Evolutionary conservation across 2,113 vertebrate genomes (phyloP).

Genomic region (Neoarius graeffei): DNA sequence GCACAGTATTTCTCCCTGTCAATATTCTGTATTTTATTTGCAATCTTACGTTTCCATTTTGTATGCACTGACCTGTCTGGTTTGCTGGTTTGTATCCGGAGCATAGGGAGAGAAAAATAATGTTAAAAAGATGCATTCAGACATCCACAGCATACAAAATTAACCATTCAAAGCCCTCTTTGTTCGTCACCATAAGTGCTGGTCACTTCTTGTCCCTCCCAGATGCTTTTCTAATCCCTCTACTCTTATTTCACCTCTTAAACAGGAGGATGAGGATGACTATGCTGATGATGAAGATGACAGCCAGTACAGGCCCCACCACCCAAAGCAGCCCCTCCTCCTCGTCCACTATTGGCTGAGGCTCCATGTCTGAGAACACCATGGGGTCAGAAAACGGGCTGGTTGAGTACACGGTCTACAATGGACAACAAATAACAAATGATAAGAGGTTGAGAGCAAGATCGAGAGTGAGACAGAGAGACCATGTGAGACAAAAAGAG

Average conservation of each 20-base stretch:
- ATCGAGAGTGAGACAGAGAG: background rate
- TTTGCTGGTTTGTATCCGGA: slow-evolving; percentile 45
- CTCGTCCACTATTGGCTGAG: slow-evolving; percentile 94
- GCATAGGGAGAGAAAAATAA: background rate
- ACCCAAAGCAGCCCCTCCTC: slow-evolving; percentile 98
- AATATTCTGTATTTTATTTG: background rate
- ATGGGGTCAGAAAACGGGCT: slow-evolving; percentile 96
- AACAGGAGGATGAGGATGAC: slow-evolving; percentile 99
- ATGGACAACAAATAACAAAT: slow-evolving; percentile 37
- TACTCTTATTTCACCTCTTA: slow-evolving; percentile 83
- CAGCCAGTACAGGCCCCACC: slow-evolving; percentile 94
- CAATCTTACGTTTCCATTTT: background rate
- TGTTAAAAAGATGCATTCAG: background rate
- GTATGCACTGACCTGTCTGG: slow-evolving; percentile 49
- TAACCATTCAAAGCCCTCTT: background rate
- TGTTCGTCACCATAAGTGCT: background rate
- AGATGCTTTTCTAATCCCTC: background rate
- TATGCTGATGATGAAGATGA: slow-evolving; percentile 99
- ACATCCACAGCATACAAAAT: background rate
- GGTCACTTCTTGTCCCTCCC: background rate
- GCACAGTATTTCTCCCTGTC: background rate
- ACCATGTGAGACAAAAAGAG: background rate
- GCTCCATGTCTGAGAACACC: slow-evolving; percentile 91
- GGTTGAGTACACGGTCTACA: slow-evolving; percentile 92
- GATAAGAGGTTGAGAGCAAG: background rate